phyloP scores from a whole-genome alignment of 2,797 vertebrate genomes.

The Leptoclinus maculatus region DNA sequence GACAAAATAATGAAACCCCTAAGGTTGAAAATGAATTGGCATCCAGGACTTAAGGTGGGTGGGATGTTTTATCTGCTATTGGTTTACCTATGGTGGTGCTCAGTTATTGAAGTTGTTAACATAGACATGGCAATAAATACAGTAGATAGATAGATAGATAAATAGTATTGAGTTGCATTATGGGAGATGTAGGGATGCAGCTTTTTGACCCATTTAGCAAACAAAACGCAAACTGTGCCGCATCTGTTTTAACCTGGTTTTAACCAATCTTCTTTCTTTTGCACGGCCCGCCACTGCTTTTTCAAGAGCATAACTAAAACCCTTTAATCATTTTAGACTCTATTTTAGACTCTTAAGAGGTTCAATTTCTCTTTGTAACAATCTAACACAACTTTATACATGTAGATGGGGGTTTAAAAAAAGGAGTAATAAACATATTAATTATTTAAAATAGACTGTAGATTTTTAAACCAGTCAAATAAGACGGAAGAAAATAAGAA shows the following conservation, averaged over 20 bases:
- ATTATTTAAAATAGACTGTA: neutral
- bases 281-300: no score
- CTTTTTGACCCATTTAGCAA: neutral
- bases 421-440: neutral
- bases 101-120: neutral
- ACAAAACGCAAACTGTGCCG: neutral
- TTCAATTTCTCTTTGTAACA: neutral
- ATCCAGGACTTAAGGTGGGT: neutral
- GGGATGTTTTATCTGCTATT: neutral
- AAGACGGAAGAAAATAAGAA: neutral
- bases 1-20: conserved; percentile 18
- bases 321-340: neutral
- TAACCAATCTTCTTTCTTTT: neutral
- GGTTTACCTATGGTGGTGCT: neutral
- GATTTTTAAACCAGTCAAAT: neutral
- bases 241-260: neutral
- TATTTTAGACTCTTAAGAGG: neutral
- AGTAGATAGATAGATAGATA: neutral
- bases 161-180: no score
- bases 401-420: neutral
- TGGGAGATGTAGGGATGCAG: no score
- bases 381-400: neutral
- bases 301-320: no score
- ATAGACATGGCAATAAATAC: neutral
- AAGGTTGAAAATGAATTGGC: conserved; percentile 5